These are phyloP conservation scores for Cataglyphis albicans DNA, from an alignment of 2,888 invertebrate species.

Conservation along the genomic window DNA sequence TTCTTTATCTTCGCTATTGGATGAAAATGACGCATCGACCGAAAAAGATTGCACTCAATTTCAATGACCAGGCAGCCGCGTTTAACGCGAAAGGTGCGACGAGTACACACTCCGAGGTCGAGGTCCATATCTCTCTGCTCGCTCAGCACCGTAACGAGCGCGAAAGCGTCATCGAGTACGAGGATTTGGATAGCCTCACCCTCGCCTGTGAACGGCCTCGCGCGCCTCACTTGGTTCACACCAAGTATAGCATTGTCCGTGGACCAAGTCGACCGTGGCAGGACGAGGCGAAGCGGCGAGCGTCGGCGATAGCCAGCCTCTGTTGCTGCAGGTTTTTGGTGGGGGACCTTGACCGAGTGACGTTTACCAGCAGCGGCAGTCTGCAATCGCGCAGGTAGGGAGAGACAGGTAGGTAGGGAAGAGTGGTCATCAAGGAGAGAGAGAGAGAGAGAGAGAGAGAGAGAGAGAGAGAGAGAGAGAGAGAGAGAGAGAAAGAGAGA, in stretches of 20 bases:
- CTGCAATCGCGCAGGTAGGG: slow-evolving; percentile 43
- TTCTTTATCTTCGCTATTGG: neutral
- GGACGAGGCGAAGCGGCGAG: slow-evolving; percentile 18
- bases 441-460: neutral
- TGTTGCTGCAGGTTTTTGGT: slow-evolving; percentile 79
- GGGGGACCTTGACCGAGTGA: slow-evolving; percentile 85
- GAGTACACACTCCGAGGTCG: slow-evolving; percentile 13
- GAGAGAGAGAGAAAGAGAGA: neutral
- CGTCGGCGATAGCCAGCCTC: slow-evolving; percentile 29
- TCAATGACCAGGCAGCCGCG: neutral
- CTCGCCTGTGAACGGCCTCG: slow-evolving; percentile 62
- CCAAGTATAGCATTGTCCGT: slow-evolving; percentile 81
- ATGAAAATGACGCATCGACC: neutral
- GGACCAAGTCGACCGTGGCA: slow-evolving; percentile 65
- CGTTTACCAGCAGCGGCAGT: slow-evolving; percentile 73
- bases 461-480: slow-evolving; percentile 2
- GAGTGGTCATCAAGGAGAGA: neutral
- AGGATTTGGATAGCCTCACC: slow-evolving; percentile 55
- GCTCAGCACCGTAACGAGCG: slow-evolving; percentile 17
- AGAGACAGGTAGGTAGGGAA: slow-evolving; percentile 28
- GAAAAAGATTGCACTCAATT: slow-evolving; percentile 21
- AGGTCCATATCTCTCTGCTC: slow-evolving; percentile 3
- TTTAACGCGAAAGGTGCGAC: slow-evolving; percentile 20
- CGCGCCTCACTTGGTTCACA: slow-evolving; percentile 60
- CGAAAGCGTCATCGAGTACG: slow-evolving; percentile 44